Conservation (phyloP, 2,888 invertebrate genomes). For the Stegana nigrithorax region DNA sequence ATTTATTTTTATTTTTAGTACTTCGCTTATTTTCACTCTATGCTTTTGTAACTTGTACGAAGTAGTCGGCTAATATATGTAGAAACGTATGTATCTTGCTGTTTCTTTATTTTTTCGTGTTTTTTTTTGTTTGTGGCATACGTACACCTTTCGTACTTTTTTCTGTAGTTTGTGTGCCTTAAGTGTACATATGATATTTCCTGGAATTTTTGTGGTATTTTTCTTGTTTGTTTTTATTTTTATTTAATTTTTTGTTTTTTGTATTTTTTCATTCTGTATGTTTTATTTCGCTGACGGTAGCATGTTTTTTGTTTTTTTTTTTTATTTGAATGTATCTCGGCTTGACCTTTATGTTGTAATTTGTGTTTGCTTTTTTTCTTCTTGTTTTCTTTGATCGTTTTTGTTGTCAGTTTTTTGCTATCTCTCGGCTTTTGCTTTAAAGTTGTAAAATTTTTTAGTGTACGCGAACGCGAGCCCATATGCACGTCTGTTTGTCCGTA, state of each 20-base stretch:
- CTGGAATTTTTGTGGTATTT: conserved; percentile 38
- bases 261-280: no score
- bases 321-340: conserved; percentile 27
- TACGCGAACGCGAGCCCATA: conserved; percentile 44
- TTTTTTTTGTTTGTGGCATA: conserved; percentile 33
- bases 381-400: conserved; percentile 27
- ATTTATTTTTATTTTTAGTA: background rate
- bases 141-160: no score
- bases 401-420: no score
- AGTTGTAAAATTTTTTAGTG: conserved; percentile 28
- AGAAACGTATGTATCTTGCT: background rate
- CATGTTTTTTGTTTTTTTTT: conserved; percentile 31
- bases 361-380: conserved; percentile 8
- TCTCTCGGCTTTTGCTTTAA: conserved; percentile 23
- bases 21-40: background rate
- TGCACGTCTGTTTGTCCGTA: conserved; percentile 45
- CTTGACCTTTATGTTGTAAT: conserved; percentile 11
- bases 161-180: no score
- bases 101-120: background rate
- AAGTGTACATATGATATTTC: conserved; percentile 41
- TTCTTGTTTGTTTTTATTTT: conserved; percentile 39
- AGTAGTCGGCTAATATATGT: background rate
- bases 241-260: conserved; percentile 34
- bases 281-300: background rate
- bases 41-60: background rate